Base-by-base conservation (phyloP, 1,140 invertebrate genomes). In the Drosophila takahashii region DNA sequence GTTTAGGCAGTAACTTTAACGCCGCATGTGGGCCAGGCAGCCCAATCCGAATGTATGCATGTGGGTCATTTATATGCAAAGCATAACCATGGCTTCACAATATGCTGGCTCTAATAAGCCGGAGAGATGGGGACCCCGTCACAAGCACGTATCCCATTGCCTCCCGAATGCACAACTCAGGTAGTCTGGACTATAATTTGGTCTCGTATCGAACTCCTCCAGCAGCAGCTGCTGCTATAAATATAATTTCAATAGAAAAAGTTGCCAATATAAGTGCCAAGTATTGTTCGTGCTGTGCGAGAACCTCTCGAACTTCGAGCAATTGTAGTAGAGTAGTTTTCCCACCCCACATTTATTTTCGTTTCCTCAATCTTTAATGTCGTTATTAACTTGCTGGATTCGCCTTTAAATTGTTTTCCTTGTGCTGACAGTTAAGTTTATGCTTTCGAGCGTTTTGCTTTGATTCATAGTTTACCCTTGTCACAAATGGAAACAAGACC, bases 31-130 rank as follows among this genome's bases (percentile, higher is more conserved):
- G 71, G 76, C 76, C 71, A 45, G 16, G 42, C 8, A 4, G 18
- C 18, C 18, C 11, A 76, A 50, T 59, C 67, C 48, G 34, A 15
- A 27, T 45, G 36, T 56, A 42, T 71, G 70, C 62, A 81, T 86
- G 62, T 71, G 83, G 70, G 79, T 83, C 83, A 86, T 86, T 86
- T 86, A 83, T 87, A 86, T 86, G 83, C 83, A 86, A 86, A 83
- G 79, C 83, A 87, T 76, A 73, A 66, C 60, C 83, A 73, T 69
- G 67, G 65, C 69, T 81, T 9, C 72, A 48, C 78, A 77, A 81
- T 75, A 85, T 87, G 74, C 58, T 70, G 69, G 39, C 62, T 85
- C 64, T 85, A 85, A 87, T 87, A 85, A 85, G 83, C 73, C 51
- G 50, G 67, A 22, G 18, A 58, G 32, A 4, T 26, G 27, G 27